Percentiles rank a stretch among this genome's conserved stretches.
Conservation (phyloP, 2,888 invertebrate species). For the Monopis laevigella region DNA sequence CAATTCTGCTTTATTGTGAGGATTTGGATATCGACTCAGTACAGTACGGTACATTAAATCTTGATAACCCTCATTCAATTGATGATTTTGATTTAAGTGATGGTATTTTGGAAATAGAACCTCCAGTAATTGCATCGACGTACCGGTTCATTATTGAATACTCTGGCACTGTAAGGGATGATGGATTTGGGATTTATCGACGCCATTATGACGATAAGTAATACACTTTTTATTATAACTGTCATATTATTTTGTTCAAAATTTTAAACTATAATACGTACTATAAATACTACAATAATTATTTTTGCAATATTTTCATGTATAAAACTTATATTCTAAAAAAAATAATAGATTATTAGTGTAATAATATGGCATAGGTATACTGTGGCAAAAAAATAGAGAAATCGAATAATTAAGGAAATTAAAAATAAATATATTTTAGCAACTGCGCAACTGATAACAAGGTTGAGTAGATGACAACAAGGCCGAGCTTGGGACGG, state of each 20-base stretch:
- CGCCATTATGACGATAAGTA: conserved; percentile 27
- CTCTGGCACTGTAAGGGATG: conserved; percentile 24
- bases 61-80: conserved; percentile 22
- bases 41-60: conserved; percentile 24
- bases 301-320: too few species aligned
- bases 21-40: conserved; percentile 28
- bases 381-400: too few species aligned
- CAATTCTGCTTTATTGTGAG: conserved; percentile 27
- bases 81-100: conserved; percentile 22
- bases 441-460: too few species aligned
- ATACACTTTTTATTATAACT: conserved; percentile 14
- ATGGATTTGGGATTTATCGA: conserved; percentile 30
- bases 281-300: too few species aligned
- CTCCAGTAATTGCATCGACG: conserved; percentile 20
- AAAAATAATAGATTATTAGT: too few species aligned
- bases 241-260: neutral
- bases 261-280: too few species aligned
- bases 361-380: too few species aligned
- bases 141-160: conserved; percentile 36
- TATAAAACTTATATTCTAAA: too few species aligned
- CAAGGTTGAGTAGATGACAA: too few species aligned
- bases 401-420: too few species aligned
- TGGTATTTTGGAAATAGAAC: conserved; percentile 28
- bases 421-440: too few species aligned
- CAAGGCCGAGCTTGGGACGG: too few species aligned